Base-by-base conservation (phyloP, 1,140 invertebrate species). In the Chlorops oryzae region DNA sequence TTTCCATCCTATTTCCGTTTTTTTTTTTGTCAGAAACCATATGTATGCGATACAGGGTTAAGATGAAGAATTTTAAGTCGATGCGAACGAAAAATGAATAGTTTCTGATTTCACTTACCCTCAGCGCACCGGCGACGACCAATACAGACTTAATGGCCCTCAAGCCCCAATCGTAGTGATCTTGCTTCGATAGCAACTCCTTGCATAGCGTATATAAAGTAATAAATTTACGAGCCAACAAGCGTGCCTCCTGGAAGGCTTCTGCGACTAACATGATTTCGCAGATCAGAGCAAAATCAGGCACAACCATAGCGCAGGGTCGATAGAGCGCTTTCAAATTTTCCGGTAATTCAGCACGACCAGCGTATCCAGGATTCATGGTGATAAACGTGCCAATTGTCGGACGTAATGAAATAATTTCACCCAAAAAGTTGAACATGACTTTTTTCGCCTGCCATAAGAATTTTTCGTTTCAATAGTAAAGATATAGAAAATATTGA, bases 181-280 rank as follows among this genome's bases (percentile, higher is more conserved):
- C 91, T 68, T 96, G 92, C 72, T 93, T 92, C 3, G 90, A 93
- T 2, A 95, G 74, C 37, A 94, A 73, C 67, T 94, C 91, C 56
- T 81, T 83, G 72, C 91, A 95, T 42, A 96, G 72, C 1, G 83
- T 89, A 67, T 94, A 95, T 0, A 94, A 74, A 0, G 91, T 93
- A 54, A 94, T 91, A 70, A 95, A 93, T 72, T 94, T 95, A 49
- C 89, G 77, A n/a, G 90, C 89, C 25, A 94, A 71, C 2, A 90
- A 70, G 57, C 88, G 78, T 7, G 90, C 90, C 54, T 93, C 90
- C 58, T 92, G 82, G 68, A 95, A 94, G 24, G 90, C 92, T 75
- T 93, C 90, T 24, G 91, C 89, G 1, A 94, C 89, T 71, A 96
- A 80, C 87, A 93, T 93, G 63, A 94, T 94, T 77, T 95, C 91